Evolutionary conservation across 2,113 vertebrate genomes (phyloP), one percentile per base, ranked within the genome.

Genomic region (Arvicanthis niloticus): DNA sequence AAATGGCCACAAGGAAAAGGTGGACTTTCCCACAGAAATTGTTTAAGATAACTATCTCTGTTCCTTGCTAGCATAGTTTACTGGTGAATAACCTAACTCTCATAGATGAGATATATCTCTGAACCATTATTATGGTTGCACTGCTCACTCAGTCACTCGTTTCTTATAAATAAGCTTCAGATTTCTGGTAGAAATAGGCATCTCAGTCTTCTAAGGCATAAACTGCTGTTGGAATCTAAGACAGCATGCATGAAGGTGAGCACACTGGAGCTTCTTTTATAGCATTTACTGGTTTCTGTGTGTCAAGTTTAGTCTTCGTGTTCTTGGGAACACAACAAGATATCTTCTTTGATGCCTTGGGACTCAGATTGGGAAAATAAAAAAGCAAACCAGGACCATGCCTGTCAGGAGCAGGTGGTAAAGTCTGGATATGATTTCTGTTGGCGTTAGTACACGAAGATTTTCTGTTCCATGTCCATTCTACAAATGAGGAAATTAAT

Each of bases 381-480:
- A 21, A 2, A 0, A 29, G 26, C 4, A 22, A 16, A 2, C 26
- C 22, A 2, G 89, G 51, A 19, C 51, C 29, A 60, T 0, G 2
- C 2, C 11, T 42, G 17, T 31, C 21, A 4, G 24, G 37, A 60
- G 12, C 4, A 34, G 12, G 13, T 24, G 34, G 40, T 2, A 13
- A 68, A 9, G 29, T 22, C 73, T 0, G 24, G 31, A 26, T 31
- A n/a, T 42, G 40, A 58, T 21, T 16, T 37, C 40, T 8, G 3
- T 67, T 1, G 24, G 2, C 4, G 19, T 34, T 17, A 56, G 60
- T 31, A 24, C 1, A 62, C 24, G 17, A 5, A 22, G 7, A 2
- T 8, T n/a, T 94, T 34, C 58, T 31, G 29, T 1, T 42, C 21
- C 26, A 10, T 21, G 22, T 37, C 48, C 42, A 56, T 89, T 62